A percentile compares a stretch with the other conserved stretches of the same genome.
phyloP scores from a whole-genome alignment of 1,140 invertebrate genomes.

The Rhopalosiphum padi region DNA sequence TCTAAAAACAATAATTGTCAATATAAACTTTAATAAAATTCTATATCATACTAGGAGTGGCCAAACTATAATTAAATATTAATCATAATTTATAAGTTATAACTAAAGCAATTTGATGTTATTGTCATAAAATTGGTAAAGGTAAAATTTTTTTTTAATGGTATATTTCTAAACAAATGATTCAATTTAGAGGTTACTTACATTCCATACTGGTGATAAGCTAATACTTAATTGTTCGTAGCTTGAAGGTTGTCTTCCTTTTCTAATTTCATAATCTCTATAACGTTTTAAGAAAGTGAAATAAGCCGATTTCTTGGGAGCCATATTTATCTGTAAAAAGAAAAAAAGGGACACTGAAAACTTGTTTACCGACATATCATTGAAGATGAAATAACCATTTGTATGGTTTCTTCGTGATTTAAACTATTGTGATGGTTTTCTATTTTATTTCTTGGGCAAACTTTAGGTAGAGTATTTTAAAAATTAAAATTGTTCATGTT shows the following conservation, averaged over 20 bases:
- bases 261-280: neutral
- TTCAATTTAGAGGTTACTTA: neutral
- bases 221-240: neutral
- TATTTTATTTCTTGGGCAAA: too few relatives aligned
- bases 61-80: neutral
- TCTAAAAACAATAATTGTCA: neutral
- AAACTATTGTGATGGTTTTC: too few relatives aligned
- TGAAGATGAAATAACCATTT: too few relatives aligned
- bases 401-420: too few relatives aligned
- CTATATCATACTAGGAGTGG: neutral
- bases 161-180: neutral
- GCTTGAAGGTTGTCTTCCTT: neutral
- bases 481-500: too few relatives aligned
- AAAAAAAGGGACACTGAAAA: neutral
- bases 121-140: neutral
- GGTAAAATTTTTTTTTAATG: neutral
- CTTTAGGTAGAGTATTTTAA: too few relatives aligned
- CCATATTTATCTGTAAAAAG: conserved; percentile 1
- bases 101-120: neutral
- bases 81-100: neutral
- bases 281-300: neutral
- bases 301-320: conserved; percentile 26
- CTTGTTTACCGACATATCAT: too few relatives aligned
- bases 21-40: neutral
- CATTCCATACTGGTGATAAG: conserved; percentile 27